Conservation (phyloP, 1,140 invertebrate genomes). For the Aphis gossypii region DNA sequence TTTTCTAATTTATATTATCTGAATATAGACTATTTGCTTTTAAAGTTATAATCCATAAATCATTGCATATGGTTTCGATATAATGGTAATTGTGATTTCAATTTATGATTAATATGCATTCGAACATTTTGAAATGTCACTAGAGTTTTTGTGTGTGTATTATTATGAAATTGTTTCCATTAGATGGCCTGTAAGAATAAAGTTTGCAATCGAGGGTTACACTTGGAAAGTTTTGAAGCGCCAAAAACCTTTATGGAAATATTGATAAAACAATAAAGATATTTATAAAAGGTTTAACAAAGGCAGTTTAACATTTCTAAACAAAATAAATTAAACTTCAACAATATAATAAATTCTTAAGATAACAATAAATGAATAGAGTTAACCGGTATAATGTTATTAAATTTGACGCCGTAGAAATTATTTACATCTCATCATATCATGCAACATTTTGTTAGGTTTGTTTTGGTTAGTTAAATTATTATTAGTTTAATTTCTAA, state of each 20-base stretch:
- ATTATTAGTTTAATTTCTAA: not conserved
- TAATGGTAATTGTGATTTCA: not conserved
- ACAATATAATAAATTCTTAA: not conserved
- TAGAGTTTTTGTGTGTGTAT: not conserved
- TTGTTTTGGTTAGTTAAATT: not conserved
- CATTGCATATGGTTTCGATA: not conserved
- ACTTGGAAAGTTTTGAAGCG: not conserved
- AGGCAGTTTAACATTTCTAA: not conserved
- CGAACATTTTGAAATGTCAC: not conserved
- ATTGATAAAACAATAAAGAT: slow-evolving; percentile 33
- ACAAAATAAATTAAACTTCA: slow-evolving; percentile 17
- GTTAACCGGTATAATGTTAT: not conserved
- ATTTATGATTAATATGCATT: not conserved
- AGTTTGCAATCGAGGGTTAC: slow-evolving; percentile 28
- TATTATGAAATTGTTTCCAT: not conserved
- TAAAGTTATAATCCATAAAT: not conserved
- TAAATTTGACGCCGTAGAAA: not conserved
- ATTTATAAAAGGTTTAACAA: not conserved
- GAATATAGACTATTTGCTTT: not conserved
- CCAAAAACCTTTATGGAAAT: not conserved
- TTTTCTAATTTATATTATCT: not conserved
- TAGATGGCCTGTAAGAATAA: not conserved
- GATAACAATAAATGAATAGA: slow-evolving; percentile 14
- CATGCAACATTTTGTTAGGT: not conserved
- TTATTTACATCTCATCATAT: not conserved